These are phyloP conservation scores for Nycticebus coucang DNA, from an alignment of 2,113 vertebrate genomes.

Conservation along the genomic window DNA sequence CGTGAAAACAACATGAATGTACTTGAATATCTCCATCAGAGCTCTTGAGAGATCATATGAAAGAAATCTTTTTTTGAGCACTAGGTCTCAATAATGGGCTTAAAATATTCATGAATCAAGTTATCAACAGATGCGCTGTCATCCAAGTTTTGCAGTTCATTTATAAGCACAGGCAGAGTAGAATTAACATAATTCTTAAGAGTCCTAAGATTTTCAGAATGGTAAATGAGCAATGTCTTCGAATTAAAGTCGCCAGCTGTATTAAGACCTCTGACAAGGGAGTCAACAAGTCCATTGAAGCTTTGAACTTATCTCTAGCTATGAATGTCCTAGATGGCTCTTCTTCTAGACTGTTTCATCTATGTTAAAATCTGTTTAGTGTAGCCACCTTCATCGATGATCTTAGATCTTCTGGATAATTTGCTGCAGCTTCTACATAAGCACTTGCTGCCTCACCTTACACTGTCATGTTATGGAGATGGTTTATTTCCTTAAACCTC, in stretches of 20 bases:
- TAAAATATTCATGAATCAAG: not conserved
- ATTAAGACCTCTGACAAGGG: not conserved
- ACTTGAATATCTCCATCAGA: not conserved
- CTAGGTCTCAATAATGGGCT: not conserved
- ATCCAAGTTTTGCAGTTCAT: not conserved
- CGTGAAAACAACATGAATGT: not conserved
- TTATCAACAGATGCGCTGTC: not conserved
- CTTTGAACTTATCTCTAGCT: not conserved
- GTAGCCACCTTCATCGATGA: not conserved
- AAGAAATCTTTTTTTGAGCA: not conserved
- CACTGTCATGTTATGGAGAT: not conserved
- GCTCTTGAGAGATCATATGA: not conserved
- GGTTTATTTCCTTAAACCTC: not conserved
- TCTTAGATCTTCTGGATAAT: not conserved
- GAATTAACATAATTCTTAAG: not conserved
- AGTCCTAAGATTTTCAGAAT: not conserved
- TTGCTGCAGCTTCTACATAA: not conserved
- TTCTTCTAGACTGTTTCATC: not conserved
- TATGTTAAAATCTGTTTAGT: not conserved
- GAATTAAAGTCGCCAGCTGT: not conserved
- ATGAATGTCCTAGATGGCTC: not conserved
- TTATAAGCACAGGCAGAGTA: not conserved
- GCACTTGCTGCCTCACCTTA: not conserved
- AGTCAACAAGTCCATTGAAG: not conserved
- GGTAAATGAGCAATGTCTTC: not conserved